Conservation (phyloP, 2,888 invertebrate genomes). For the Bruchidius siliquastri region DNA sequence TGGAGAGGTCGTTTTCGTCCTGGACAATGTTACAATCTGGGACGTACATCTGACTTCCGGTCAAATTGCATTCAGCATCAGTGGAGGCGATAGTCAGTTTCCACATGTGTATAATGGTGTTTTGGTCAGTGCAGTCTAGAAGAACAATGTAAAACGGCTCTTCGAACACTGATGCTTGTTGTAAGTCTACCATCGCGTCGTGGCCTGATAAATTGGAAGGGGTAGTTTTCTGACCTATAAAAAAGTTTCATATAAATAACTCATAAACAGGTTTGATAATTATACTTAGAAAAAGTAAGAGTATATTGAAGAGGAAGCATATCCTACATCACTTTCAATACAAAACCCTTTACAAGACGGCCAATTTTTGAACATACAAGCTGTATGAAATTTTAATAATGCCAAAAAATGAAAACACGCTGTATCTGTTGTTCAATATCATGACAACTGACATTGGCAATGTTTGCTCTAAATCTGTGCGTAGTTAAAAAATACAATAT, state of each 20-base stretch:
- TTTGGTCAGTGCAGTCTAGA: constrained; percentile 77
- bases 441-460: too few relatives aligned
- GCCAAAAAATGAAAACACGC: too few relatives aligned
- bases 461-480: too few relatives aligned
- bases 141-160: constrained; percentile 95
- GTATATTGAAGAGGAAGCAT: too few relatives aligned
- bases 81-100: constrained; percentile 80
- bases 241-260: too few relatives aligned
- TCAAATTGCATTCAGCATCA: constrained; percentile 41
- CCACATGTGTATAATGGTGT: constrained; percentile 95
- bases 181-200: constrained; percentile 86
- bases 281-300: too few relatives aligned
- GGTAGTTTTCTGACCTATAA: constrained; percentile 32
- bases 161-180: constrained; percentile 80
- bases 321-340: too few relatives aligned
- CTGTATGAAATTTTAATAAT: too few relatives aligned
- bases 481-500: too few relatives aligned
- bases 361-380: too few relatives aligned
- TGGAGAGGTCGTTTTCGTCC: constrained; percentile 65
- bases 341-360: too few relatives aligned
- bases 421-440: too few relatives aligned
- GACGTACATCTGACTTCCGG: constrained; percentile 83
- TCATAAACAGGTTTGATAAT: neutral
- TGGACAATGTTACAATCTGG: constrained; percentile 81
- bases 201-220: constrained; percentile 52